Base-by-base conservation (phyloP, 2,113 vertebrate species). In the Oreotragus oreotragus region DNA sequence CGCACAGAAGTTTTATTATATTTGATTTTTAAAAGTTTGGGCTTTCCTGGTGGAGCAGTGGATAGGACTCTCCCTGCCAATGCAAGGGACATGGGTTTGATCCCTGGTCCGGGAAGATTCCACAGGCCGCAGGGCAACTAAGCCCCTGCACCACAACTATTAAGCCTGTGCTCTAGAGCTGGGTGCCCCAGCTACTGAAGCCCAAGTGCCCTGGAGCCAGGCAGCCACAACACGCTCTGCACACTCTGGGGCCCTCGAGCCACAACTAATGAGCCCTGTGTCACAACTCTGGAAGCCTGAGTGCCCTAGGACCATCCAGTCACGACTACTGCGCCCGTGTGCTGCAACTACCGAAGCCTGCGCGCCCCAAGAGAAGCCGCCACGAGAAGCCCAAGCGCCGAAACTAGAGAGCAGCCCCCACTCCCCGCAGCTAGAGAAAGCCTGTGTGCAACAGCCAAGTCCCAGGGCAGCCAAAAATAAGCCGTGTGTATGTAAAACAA, bases 1-100 rank as follows among this genome's bases (percentile, higher is more conserved):
- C 16, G 57, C 66, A 92, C 60, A 91, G 73, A 81, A 15, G n/a
- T 93, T 92, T 76, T 79, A 57, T 73, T 70, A 23, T 84, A 16
- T 80, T 90, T 49, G 14, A 33, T 55, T 43, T 43, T 73, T 25
- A 13, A 6, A 39, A 73, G 21, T 73, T 43, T 43, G 66, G 21
- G 25, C n/a, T 73, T 39, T 36, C 2, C 64, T 10, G 21, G 21
- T 73, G 36, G 21, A 23, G 19, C 66, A 73, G 36, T 73, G 36
- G 36, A 39, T 73, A 25, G 36, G 21, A 73, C 10, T 25, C 70
- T 39, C 1, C 36, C 5, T 73, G 70, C 70, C 36, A 73, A 13
- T 43, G 36, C 70, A 39, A 25, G 11, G 36, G 70, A 43, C 70
- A 6, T 2, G 36, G 70, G 11, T 73, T 73, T 39, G 70, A 36